Base-by-base conservation (phyloP, 2,888 invertebrate species). In the Erebia epiphron region DNA sequence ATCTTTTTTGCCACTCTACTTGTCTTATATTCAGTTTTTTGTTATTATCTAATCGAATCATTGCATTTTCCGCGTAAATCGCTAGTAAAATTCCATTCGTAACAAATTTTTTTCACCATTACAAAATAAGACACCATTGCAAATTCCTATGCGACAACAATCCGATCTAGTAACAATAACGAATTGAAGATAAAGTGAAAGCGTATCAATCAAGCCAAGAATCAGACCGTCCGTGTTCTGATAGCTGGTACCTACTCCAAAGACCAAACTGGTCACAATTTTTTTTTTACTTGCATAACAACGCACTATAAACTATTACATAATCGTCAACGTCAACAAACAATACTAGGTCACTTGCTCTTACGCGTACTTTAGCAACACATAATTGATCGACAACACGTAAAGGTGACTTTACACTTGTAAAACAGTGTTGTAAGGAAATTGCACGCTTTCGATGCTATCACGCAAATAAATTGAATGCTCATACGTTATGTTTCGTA, bases 251-350 rank as follows among this genome's bases (percentile, higher is more conserved):
- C 26, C 26, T 26, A 26, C 73, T 73, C 75, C 75, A 75, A 76
- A 79, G 81, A 80, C 77, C 72, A 75, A 75, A 76, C 80, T 74
- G 74, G 79, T 79, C 81, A 74, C 46, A 35, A 77, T 80, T 84
- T 83, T 82, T n/a, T 54, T 80, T 80, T 80, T 35, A 35, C 76
- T 87, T 87, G 79, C 79, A 79, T 82, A 86, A 86, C 72, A 76
- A 76, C 81, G 76, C 74, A 75, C 75, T 79, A 73, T 86, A 85
- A 83, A 75, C 75, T 79, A 73, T 86, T 85, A 83, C 80, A 79
- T 82, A 84, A 86, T 65, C 73, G 72, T 73, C 69, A 67, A 69
- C 78, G 75, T 78, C 75, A 78, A 75, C 77, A 73, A 75, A 77
- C 72, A 78, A 75, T 78, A 80, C 79, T 77, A 78, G 77, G 75